Base-by-base conservation (phyloP, 2,113 vertebrate genomes). In the Hipposideros armiger region DNA sequence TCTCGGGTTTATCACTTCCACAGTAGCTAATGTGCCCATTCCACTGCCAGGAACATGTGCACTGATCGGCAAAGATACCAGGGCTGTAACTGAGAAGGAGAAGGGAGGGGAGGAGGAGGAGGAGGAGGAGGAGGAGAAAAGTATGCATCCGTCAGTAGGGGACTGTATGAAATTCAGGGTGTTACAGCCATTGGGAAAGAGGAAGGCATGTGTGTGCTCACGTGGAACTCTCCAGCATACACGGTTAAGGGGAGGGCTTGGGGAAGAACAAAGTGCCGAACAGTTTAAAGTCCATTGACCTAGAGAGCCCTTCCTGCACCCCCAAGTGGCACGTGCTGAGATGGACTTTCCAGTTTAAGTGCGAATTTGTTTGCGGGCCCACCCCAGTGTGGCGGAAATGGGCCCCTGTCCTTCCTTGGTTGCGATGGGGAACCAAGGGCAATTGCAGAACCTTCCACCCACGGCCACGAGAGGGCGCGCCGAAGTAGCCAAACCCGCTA, bases 381-480 rank as follows among this genome's bases (percentile, higher is more conserved):
- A 24, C 14, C 26, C 10, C 5, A 3, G 0, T 0, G 67, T 2
- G 24, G 3, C 40, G 9, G 40, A 36, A 84, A 47, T 40, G 3
- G n/a, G 20, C 24, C 40, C 2, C 26, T 1, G 45, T 72, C 32
- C 22, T 30, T 26, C 56, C 6, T 36, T 36, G 36, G 36, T 45
- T 10, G 47, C 1, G 45, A n/a, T 14, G 15, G 30, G 54, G 40
- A 60, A 76, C 3, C 5, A 10, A 74, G 20, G 60, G 17, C 77
- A 11, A 20, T 7, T 47, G 83, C 87, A 4, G 19, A 24, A 10
- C 42, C 32, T 95, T 54, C 91, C 95, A 58, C 3, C 6, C 0
- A 1, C 15, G 93, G 52, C 91, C 97, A 90, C 82, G 15, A 98
- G 97, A 96, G 95, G 93, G 89, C 93, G 91, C 52, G 50, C 95